A percentile compares a stretch with the other conserved stretches of the same genome.
Evolutionary conservation across 2,797 vertebrate genomes (phyloP).

Genomic region (Nothura maculosa): DNA sequence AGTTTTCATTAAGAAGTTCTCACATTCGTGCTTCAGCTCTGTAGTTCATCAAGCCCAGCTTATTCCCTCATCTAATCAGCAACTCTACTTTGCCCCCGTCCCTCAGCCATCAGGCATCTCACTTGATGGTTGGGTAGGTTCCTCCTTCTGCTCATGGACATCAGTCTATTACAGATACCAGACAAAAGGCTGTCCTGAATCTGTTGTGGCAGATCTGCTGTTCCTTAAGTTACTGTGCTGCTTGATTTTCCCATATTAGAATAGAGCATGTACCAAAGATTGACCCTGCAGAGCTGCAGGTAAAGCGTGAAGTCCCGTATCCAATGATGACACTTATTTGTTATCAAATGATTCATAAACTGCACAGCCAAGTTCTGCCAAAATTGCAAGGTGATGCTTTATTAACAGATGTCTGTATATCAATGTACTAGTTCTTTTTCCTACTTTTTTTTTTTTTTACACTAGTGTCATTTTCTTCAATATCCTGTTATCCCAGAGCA

Average conservation of each 20-base stretch:
- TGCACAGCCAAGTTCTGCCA: background rate
- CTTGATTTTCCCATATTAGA: background rate
- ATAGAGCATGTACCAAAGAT: background rate
- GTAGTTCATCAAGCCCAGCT: background rate
- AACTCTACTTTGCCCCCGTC: accelerated
- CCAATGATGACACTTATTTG: background rate
- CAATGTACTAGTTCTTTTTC: background rate
- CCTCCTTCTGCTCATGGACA: background rate
- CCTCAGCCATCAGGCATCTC: background rate
- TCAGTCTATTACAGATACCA: background rate
- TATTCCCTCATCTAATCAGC: background rate
- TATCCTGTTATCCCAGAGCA: background rate
- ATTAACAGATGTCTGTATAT: background rate
- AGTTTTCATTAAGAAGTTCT: background rate
- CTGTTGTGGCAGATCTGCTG: background rate
- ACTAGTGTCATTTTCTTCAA: background rate
- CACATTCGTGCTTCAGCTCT: background rate
- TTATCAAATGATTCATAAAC: background rate
- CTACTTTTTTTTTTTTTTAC: background rate
- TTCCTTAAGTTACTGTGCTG: background rate
- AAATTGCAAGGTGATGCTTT: background rate
- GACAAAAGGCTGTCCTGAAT: background rate
- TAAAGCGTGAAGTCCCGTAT: background rate
- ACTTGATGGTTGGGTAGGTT: background rate
- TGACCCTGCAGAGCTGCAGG: background rate